phyloP scores from a whole-genome alignment of 2,797 vertebrate genomes.

The Denticeps clupeoides region DNA sequence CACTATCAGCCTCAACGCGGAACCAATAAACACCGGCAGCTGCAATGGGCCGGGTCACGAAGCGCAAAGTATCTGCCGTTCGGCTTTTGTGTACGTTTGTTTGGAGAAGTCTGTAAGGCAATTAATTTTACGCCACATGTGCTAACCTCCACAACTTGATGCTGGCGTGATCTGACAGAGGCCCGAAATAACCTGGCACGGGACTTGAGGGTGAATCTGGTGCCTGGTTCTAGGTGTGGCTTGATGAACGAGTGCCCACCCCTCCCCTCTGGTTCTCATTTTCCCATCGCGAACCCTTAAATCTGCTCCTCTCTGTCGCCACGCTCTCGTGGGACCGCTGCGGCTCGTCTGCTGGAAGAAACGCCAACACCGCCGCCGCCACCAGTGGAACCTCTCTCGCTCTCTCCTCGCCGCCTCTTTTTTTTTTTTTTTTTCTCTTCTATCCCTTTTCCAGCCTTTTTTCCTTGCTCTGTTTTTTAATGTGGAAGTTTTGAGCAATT shows the following conservation, averaged over 20 bases:
- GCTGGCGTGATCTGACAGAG: background rate
- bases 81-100: too few species aligned
- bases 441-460: slow-evolving; percentile 32
- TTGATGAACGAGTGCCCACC: background rate
- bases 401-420: slow-evolving; percentile 30
- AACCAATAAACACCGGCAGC: too few species aligned
- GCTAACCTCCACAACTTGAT: background rate
- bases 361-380: slow-evolving; percentile 56
- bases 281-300: slow-evolving; percentile 24
- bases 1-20: too few species aligned
- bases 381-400: slow-evolving; percentile 45
- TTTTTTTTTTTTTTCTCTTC: slow-evolving; percentile 16
- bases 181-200: background rate
- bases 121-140: background rate
- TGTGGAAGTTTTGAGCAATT: slow-evolving; percentile 73
- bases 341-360: slow-evolving; percentile 60
- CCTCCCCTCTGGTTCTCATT: slow-evolving; percentile 1
- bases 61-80: too few species aligned
- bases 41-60: too few species aligned
- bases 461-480: slow-evolving; percentile 45
- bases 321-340: slow-evolving; percentile 53
- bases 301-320: slow-evolving; percentile 27
- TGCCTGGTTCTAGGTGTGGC: background rate
- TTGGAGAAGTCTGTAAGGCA: too few species aligned
- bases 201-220: background rate